These are phyloP conservation scores for Drosophila acutilabella DNA, from an alignment of 2,888 invertebrate species.

Conservation along the genomic window DNA sequence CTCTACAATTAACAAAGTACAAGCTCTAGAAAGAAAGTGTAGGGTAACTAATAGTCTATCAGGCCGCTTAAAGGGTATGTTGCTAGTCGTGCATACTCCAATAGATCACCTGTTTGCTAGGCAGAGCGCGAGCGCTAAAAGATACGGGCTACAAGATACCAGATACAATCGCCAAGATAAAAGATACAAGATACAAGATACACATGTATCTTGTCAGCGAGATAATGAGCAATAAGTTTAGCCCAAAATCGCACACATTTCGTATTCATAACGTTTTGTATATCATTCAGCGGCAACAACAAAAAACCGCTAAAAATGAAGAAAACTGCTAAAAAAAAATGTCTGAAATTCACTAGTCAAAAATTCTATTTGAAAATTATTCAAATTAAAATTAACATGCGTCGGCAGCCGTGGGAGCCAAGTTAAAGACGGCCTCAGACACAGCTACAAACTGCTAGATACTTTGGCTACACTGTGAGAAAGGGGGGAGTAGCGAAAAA, in stretches of 20 bases:
- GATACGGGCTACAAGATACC: constrained; percentile 30
- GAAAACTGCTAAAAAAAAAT: constrained; percentile 35
- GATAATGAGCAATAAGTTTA: constrained; percentile 63
- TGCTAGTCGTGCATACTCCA: not conserved
- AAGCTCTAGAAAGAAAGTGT: too few relatives aligned
- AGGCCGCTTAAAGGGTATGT: not conserved
- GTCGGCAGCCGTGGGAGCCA: constrained; percentile 68
- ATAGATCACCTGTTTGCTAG: not conserved
- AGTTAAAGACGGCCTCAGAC: constrained; percentile 11
- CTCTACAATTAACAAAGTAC: too few relatives aligned
- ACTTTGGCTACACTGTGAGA: constrained; percentile 3
- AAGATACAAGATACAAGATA: constrained; percentile 46
- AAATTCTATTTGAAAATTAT: constrained; percentile 47
- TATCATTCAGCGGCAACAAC: constrained; percentile 21
- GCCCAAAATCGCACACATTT: constrained; percentile 39
- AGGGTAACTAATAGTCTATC: too few relatives aligned
- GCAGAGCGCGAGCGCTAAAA: constrained; percentile 1
- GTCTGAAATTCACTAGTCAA: constrained; percentile 32
- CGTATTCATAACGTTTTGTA: constrained; percentile 22
- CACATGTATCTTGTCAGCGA: constrained; percentile 55
- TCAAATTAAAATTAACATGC: constrained; percentile 73
- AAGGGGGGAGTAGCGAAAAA: not conserved
- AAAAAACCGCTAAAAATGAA: constrained; percentile 12
- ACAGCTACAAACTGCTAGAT: constrained; percentile 8
- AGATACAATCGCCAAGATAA: constrained; percentile 30